Percentiles rank a stretch among this genome's conserved stretches.
phyloP scores from a whole-genome alignment of 2,888 invertebrate genomes.

The Gisinianus flammeolus region DNA sequence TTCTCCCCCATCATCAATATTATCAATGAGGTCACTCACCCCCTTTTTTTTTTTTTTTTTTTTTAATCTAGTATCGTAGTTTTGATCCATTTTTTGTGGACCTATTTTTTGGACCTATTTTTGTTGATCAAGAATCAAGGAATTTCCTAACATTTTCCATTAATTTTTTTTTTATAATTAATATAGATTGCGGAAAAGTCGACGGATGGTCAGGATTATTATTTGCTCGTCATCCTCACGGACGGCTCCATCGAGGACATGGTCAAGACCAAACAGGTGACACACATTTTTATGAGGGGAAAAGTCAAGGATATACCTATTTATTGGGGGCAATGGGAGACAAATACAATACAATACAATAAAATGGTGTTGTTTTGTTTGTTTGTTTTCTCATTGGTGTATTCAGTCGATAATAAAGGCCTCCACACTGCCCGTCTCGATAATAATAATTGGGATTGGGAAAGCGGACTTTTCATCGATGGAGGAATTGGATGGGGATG shows the following conservation, averaged over 20 bases:
- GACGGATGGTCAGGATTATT: conserved; percentile 63
- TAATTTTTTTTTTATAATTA: too few relatives aligned
- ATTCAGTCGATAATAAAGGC: conserved; percentile 64
- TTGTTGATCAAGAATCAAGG: too few relatives aligned
- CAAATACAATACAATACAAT: too few relatives aligned
- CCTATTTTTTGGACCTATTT: too few relatives aligned
- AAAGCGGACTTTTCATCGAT: conserved; percentile 65
- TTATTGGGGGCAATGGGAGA: too few relatives aligned
- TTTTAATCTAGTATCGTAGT: too few relatives aligned
- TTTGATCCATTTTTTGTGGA: too few relatives aligned
- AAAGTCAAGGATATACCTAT: too few relatives aligned
- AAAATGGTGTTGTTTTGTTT: too few relatives aligned
- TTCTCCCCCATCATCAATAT: conserved; percentile 66
- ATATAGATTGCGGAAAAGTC: conserved; percentile 61
- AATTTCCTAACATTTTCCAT: too few relatives aligned
- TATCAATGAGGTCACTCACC: conserved; percentile 60
- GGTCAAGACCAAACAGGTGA: conserved; percentile 64
- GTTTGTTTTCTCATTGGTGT: too few relatives aligned
- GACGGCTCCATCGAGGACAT: conserved; percentile 68
- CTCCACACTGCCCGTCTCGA: conserved; percentile 67
- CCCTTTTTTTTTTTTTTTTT: too few relatives aligned
- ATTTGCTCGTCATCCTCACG: conserved; percentile 66
- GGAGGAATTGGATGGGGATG: conserved; percentile 67
- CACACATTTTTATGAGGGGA: background rate
- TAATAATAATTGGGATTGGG: conserved; percentile 69